Base-by-base conservation (phyloP, 2,888 invertebrate species). In the Agrotis clavis region DNA sequence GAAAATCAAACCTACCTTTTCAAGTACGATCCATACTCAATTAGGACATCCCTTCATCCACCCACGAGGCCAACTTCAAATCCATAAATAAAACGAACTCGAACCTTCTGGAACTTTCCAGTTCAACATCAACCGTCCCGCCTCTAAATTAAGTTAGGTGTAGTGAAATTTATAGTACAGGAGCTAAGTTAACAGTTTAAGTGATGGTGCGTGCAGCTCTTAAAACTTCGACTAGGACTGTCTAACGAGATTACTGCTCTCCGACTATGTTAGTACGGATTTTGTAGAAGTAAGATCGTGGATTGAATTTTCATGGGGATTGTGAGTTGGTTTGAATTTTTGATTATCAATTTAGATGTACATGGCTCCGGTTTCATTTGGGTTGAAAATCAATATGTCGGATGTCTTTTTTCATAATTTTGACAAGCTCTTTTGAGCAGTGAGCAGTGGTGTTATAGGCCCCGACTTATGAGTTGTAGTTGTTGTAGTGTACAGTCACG, bases 141-240 rank as follows among this genome's bases (percentile, higher is more conserved):
- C 81, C 78, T 67, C 71, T 88, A 88, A 75, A 75, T 75, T 77
- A 86, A 87, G 90, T 90, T 87, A 86, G 83, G 79, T 86, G 84
- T 89, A 83, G 79, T 81, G 85, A 86, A 89, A 90, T 90, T 90
- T 89, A 89, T 90, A 86, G 89, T 81, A 71, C 79, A 76, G 35
- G 63, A 82, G 82, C 77, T 77, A 80, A 71, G 74, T 77, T 85
- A 72, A 87, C 85, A 82, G 86, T 81, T 85, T 86, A 87, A 86
- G 86, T 87, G 89, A 80, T 78, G 76, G 73, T 78, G 76, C 81
- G 84, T 83, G 69, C 69, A 35, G 71, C 78, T 85, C 78, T 78
- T 76, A 67, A 81, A 84, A 76, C 74, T 79, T 77, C 9, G 62
- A 66, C 71, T 35, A 16, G 9, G 41, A 11, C 18, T 53, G 60